Percentiles rank a stretch among this genome's conserved stretches.
phyloP scores from a whole-genome alignment of 1,140 invertebrate species.

The Drosophila tropicalis region DNA sequence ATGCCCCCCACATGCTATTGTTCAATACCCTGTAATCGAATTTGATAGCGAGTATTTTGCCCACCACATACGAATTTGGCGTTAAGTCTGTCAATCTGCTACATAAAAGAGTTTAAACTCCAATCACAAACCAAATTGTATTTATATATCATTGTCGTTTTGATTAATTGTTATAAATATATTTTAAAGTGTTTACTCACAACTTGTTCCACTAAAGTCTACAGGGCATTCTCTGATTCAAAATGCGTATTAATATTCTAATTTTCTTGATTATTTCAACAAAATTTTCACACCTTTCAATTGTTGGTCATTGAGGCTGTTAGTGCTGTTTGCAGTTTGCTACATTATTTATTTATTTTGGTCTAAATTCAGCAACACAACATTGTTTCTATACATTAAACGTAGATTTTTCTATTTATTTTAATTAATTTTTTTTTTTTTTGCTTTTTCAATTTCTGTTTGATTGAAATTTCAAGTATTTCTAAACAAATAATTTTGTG shows the following conservation, averaged over 20 bases:
- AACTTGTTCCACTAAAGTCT: background rate
- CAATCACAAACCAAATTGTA: too few relatives aligned
- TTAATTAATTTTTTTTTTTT: conserved; percentile 2
- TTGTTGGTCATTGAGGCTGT: background rate
- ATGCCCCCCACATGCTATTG: background rate
- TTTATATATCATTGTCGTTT: too few relatives aligned
- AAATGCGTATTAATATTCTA: background rate
- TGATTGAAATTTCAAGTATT: conserved; percentile 17
- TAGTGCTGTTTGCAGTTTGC: background rate
- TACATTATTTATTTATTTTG: conserved; percentile 5
- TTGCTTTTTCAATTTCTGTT: background rate
- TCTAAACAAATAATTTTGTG: conserved; percentile 41
- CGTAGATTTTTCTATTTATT: conserved; percentile 39
- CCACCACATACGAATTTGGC: too few relatives aligned
- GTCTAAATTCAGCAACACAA: conserved; percentile 5
- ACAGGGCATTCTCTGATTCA: background rate
- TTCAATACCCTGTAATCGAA: background rate
- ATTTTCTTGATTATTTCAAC: background rate
- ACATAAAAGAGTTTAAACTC: too few relatives aligned
- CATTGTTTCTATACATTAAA: conserved; percentile 6
- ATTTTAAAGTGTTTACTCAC: too few relatives aligned
- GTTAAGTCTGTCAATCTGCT: too few relatives aligned
- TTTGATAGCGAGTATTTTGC: too few relatives aligned
- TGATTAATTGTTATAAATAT: too few relatives aligned
- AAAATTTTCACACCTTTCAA: conserved; percentile 5